Percentiles rank a stretch among this genome's conserved stretches.
Evolutionary conservation across 2,113 vertebrate genomes (phyloP).

Genomic region (Grus americana): DNA sequence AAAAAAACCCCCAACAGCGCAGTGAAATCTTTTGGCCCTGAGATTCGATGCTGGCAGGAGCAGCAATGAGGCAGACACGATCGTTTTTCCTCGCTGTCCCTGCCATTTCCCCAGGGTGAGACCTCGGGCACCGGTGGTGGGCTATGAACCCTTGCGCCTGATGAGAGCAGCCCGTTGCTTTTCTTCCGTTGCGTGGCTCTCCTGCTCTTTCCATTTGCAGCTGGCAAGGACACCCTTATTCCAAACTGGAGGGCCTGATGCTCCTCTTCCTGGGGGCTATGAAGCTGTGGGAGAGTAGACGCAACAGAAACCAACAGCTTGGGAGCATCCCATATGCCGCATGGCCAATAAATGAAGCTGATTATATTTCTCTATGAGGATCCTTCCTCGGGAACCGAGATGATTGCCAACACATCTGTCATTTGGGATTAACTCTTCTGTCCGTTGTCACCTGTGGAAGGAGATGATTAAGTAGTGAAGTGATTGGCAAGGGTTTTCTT

Average conservation of each 20-base stretch:
- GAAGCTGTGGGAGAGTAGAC: background rate
- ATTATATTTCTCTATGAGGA: background rate
- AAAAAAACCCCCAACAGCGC: too few species aligned
- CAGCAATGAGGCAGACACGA: background rate
- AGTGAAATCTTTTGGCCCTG: background rate
- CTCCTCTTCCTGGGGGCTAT: background rate
- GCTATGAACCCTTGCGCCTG: background rate
- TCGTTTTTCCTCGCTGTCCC: background rate
- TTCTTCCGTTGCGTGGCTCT: too few species aligned
- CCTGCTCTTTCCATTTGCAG: background rate
- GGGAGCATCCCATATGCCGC: background rate
- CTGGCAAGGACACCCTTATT: background rate
- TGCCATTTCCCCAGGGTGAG: background rate
- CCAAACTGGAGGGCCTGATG: background rate
- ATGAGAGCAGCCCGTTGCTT: background rate
- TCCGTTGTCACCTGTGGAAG: background rate
- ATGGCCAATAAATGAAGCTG: background rate
- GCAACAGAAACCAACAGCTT: background rate
- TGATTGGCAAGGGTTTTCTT: background rate
- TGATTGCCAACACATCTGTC: background rate
- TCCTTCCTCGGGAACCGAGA: background rate
- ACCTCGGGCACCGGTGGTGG: accelerated
- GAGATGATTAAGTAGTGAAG: background rate
- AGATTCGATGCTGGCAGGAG: background rate
- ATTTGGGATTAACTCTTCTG: background rate